Percentiles rank a stretch among this genome's conserved stretches.
These are phyloP conservation scores for Entelurus aequoreus DNA, from an alignment of 2,113 vertebrate genomes.

Conservation along the genomic window DNA sequence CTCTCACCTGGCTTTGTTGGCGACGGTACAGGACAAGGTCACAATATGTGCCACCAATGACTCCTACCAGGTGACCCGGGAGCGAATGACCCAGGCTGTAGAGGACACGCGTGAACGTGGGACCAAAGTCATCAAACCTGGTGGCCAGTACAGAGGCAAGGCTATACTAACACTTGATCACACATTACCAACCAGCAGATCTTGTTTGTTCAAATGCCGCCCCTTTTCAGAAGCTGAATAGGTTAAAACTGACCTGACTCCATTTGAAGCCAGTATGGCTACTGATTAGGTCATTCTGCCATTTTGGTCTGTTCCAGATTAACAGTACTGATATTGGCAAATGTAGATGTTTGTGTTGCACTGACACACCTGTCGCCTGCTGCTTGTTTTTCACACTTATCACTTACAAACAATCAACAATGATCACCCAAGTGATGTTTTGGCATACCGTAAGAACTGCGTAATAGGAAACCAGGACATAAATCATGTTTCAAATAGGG, in stretches of 20 bases:
- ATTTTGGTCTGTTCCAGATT: constrained; percentile 39
- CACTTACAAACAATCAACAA: neutral
- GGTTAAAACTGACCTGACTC: constrained; percentile 33
- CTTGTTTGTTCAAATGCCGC: constrained; percentile 28
- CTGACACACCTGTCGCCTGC: constrained; percentile 5
- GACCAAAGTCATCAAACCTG: constrained; percentile 88
- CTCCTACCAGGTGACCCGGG: constrained; percentile 83
- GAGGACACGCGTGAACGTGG: constrained; percentile 83
- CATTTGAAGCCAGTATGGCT: constrained; percentile 34
- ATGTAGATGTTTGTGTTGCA: constrained; percentile 25
- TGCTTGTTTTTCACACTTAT: neutral
- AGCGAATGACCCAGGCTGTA: constrained; percentile 82
- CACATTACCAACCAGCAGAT: neutral
- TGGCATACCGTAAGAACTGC: neutral
- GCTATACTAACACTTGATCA: neutral
- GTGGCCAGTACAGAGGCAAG: constrained; percentile 71
- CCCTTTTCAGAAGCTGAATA: constrained; percentile 42
- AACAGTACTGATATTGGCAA: constrained; percentile 37
- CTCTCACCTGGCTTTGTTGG: constrained; percentile 81
- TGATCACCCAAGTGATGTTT: neutral
- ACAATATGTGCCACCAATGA: constrained; percentile 86
- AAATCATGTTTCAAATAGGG: neutral
- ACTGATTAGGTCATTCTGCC: constrained; percentile 32
- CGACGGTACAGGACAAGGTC: constrained; percentile 84
- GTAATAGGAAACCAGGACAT: neutral